Evolutionary conservation across 2,113 vertebrate species (phyloP).

Genomic region (Hypanus sabinus): DNA sequence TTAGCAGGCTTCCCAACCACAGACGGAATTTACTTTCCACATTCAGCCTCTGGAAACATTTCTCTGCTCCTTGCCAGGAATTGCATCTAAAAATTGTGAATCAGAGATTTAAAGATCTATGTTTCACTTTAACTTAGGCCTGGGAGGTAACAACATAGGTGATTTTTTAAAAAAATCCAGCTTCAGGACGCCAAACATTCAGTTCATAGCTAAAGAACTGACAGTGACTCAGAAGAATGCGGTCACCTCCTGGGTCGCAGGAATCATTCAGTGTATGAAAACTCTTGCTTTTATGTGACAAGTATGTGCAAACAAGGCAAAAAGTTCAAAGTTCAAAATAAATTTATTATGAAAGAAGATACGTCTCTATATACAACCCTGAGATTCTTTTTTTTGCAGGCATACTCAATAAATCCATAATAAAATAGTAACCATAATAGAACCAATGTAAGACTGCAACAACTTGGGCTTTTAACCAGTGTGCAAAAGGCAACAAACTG

Average conservation of each 20-base stretch:
- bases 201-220: background rate
- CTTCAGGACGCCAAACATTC: background rate
- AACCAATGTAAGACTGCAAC: too few relatives aligned
- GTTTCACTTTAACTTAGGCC: constrained; percentile 10
- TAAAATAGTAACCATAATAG: too few relatives aligned
- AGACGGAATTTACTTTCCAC: constrained; percentile 7
- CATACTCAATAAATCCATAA: too few relatives aligned
- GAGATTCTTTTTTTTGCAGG: too few relatives aligned
- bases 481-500: too few relatives aligned
- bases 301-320: too few relatives aligned
- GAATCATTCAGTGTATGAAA: background rate
- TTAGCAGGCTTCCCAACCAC: background rate
- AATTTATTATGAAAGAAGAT: too few relatives aligned
- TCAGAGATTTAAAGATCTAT: background rate
- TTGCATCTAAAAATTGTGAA: background rate
- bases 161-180: background rate
- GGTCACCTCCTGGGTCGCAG: too few relatives aligned
- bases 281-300: too few relatives aligned
- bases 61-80: constrained; percentile 2
- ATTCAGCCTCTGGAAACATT: background rate
- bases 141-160: background rate
- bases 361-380: too few relatives aligned
- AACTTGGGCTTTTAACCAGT: too few relatives aligned
- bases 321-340: too few relatives aligned
- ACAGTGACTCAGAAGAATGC: background rate